Evolutionary conservation across 2,113 vertebrate species (phyloP).

Genomic region (Mus spicilegus): DNA sequence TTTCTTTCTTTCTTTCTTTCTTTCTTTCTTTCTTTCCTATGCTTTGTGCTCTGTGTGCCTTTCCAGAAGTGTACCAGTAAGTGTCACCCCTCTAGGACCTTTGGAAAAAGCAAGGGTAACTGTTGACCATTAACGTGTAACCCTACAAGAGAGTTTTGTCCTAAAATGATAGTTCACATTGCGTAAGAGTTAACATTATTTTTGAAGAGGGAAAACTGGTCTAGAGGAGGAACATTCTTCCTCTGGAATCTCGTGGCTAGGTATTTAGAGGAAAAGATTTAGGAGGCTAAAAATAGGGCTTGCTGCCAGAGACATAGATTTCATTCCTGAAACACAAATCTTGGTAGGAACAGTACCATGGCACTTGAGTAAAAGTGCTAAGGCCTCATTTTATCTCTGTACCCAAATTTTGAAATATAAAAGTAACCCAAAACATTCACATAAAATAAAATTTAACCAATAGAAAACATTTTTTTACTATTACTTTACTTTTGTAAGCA

Average conservation of each 20-base stretch:
- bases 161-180: not conserved
- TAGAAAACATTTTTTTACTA: constrained; percentile 13
- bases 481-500: constrained; percentile 26
- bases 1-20: too few species aligned
- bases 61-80: not conserved
- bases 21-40: not conserved
- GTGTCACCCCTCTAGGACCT: constrained; percentile 4
- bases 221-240: constrained; percentile 54
- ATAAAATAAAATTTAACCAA: constrained; percentile 48
- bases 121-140: not conserved
- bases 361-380: not conserved
- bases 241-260: constrained; percentile 52
- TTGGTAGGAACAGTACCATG: constrained; percentile 33
- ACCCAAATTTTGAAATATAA: constrained; percentile 46
- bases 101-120: not conserved
- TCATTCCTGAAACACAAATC: constrained; percentile 55
- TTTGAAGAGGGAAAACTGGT: constrained; percentile 45
- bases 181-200: constrained; percentile 65
- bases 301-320: constrained; percentile 42
- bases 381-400: constrained; percentile 23
- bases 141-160: not conserved
- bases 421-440: constrained; percentile 15
- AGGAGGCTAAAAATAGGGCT: constrained; percentile 51
- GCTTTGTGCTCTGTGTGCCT: not conserved
- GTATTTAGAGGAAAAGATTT: constrained; percentile 67